phyloP scores from a whole-genome alignment of 2,797 vertebrate species.

The Microctenopoma steveboyesi region DNA sequence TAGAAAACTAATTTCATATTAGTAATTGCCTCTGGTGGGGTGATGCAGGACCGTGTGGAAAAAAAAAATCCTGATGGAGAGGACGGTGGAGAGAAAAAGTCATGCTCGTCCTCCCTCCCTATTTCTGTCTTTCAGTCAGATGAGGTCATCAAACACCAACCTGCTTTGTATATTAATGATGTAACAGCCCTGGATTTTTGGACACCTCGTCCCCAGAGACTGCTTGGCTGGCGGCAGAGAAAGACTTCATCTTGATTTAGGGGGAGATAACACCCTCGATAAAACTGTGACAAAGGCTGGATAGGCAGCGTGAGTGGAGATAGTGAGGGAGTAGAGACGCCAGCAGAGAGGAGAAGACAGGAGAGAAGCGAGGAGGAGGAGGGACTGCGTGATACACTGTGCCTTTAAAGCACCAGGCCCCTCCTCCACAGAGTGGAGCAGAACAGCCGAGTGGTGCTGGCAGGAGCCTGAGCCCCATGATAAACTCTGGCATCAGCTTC shows the following conservation, averaged over 20 bases:
- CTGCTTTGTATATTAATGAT: constrained; percentile 76
- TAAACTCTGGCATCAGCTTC: constrained; percentile 88
- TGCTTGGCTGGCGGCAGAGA: constrained; percentile 46
- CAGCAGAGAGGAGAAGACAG: constrained; percentile 48
- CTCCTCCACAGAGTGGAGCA: constrained; percentile 75
- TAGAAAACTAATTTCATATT: constrained; percentile 45
- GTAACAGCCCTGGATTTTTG: constrained; percentile 62
- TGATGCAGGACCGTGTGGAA: constrained; percentile 26
- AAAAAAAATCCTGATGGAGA: constrained; percentile 52
- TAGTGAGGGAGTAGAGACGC: constrained; percentile 59
- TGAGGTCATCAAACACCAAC: constrained; percentile 78
- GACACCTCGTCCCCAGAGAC: constrained; percentile 55
- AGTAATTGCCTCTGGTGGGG: constrained; percentile 56
- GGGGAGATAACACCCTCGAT: constrained; percentile 61
- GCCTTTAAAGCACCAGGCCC: constrained; percentile 82
- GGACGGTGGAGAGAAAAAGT: constrained; percentile 47
- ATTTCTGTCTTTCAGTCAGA: constrained; percentile 68
- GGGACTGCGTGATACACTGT: constrained; percentile 59
- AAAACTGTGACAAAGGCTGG: constrained; percentile 70
- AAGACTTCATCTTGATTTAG: constrained; percentile 70
- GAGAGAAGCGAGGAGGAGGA: constrained; percentile 48
- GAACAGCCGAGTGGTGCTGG: constrained; percentile 78
- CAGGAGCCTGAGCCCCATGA: constrained; percentile 83
- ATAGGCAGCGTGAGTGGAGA: constrained; percentile 60
- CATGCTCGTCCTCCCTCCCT: constrained; percentile 47